A percentile compares a stretch with the other conserved stretches of the same genome.
These are phyloP conservation scores for Boloria euphrosyne DNA, from an alignment of 2,888 invertebrate species.

Conservation along the genomic window DNA sequence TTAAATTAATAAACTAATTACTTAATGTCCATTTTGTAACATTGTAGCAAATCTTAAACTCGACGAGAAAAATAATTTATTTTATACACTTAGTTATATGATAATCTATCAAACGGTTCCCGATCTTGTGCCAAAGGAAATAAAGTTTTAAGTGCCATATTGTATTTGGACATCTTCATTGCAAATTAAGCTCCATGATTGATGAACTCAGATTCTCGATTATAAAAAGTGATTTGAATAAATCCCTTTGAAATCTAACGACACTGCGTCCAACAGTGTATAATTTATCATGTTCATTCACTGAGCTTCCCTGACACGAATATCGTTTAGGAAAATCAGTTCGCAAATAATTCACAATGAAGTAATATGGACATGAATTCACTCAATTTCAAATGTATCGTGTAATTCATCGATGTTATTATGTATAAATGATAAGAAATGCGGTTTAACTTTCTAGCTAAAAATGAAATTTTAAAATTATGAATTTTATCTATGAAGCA, in stretches of 20 bases:
- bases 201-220: slow-evolving; percentile 27
- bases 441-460: too few relatives aligned
- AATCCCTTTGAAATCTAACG: slow-evolving; percentile 27
- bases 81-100: background rate
- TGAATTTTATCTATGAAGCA: too few relatives aligned
- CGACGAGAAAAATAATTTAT: slow-evolving; percentile 1
- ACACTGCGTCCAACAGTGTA: slow-evolving; percentile 24
- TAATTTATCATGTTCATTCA: slow-evolving; percentile 25
- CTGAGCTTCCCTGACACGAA: slow-evolving; percentile 1
- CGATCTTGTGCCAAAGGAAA: background rate
- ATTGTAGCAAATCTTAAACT: slow-evolving; percentile 8
- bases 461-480: too few relatives aligned
- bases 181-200: slow-evolving; percentile 23
- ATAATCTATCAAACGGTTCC: background rate
- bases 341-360: slow-evolving; percentile 8
- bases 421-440: too few relatives aligned
- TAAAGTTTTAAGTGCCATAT: slow-evolving; percentile 5
- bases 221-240: slow-evolving; percentile 30
- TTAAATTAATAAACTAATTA: slow-evolving; percentile 3
- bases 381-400: background rate
- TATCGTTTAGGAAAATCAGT: slow-evolving; percentile 13
- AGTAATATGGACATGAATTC: background rate
- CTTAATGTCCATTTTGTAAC: background rate
- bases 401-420: too few relatives aligned
- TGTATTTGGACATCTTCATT: background rate